These are phyloP conservation scores for Aplochiton taeniatus DNA, from an alignment of 2,797 vertebrate species.

Conservation along the genomic window DNA sequence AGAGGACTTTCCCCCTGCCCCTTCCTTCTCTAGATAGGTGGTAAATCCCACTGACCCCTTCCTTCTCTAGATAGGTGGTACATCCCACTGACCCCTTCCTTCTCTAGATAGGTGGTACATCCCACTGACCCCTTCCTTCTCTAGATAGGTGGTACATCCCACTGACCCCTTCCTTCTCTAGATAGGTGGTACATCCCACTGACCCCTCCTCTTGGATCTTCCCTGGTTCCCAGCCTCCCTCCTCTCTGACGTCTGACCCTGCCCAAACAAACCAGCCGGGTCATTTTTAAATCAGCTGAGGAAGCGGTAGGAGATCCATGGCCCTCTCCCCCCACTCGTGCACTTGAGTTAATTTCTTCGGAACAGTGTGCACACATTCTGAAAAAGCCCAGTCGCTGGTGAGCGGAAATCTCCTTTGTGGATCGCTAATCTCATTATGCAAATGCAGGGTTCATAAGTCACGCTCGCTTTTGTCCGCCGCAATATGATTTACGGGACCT, in stretches of 20 bases:
- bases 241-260: neutral
- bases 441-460: slow-evolving; percentile 70
- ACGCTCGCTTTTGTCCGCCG: slow-evolving; percentile 54
- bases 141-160: neutral
- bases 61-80: too few species aligned
- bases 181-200: too few species aligned
- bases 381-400: neutral
- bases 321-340: slow-evolving; percentile 1
- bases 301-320: neutral
- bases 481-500: slow-evolving; percentile 62
- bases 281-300: slow-evolving; percentile 14
- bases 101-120: too few species aligned
- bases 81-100: too few species aligned
- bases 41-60: too few species aligned
- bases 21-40: too few species aligned
- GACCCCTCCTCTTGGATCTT: neutral
- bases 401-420: slow-evolving; percentile 42
- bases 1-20: neutral
- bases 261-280: slow-evolving; percentile 28
- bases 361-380: neutral
- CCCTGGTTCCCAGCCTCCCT: neutral
- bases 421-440: slow-evolving; percentile 69
- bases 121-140: neutral
- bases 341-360: neutral
- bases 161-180: neutral